A percentile compares a stretch with the other conserved stretches of the same genome.
Evolutionary conservation across 2,888 invertebrate genomes (phyloP).

Genomic region (Cheilosia grossa): DNA sequence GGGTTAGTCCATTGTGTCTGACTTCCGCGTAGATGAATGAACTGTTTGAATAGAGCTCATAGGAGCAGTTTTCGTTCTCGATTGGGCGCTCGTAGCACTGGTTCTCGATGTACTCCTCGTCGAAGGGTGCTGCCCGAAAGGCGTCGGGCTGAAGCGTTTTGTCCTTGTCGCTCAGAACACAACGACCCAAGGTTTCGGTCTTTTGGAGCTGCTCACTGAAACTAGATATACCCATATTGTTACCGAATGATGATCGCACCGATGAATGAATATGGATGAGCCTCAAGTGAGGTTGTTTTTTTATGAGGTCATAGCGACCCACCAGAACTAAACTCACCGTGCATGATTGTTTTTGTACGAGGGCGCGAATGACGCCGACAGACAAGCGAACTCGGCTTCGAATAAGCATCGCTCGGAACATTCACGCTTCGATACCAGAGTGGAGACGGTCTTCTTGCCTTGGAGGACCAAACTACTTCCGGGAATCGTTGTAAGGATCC

Average conservation of each 20-base stretch:
- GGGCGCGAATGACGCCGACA: slow-evolving; percentile 85
- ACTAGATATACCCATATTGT: slow-evolving; percentile 41
- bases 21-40: slow-evolving; percentile 86
- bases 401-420: slow-evolving; percentile 88
- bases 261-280: slow-evolving; percentile 58
- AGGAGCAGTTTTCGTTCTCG: slow-evolving; percentile 87
- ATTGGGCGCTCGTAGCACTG: slow-evolving; percentile 88
- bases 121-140: slow-evolving; percentile 89
- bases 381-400: slow-evolving; percentile 84
- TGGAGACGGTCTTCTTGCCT: slow-evolving; percentile 85
- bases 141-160: slow-evolving; percentile 90
- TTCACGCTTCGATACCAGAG: slow-evolving; percentile 86
- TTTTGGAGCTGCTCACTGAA: slow-evolving; percentile 61
- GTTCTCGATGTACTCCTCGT: slow-evolving; percentile 93
- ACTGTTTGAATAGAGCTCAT: slow-evolving; percentile 89
- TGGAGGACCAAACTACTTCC: slow-evolving; percentile 90
- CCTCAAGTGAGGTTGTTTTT: slow-evolving; percentile 33
- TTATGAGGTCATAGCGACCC: slow-evolving; percentile 8
- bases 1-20: slow-evolving; percentile 81
- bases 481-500: slow-evolving; percentile 90
- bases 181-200: slow-evolving; percentile 84
- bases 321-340: slow-evolving; percentile 77
- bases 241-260: slow-evolving; percentile 34
- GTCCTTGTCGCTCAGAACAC: slow-evolving; percentile 89
- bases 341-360: slow-evolving; percentile 83